A percentile compares a stretch with the other conserved stretches of the same genome.
These are phyloP conservation scores for Latheticus oryzae DNA, from an alignment of 2,888 invertebrate species.

Conservation along the genomic window DNA sequence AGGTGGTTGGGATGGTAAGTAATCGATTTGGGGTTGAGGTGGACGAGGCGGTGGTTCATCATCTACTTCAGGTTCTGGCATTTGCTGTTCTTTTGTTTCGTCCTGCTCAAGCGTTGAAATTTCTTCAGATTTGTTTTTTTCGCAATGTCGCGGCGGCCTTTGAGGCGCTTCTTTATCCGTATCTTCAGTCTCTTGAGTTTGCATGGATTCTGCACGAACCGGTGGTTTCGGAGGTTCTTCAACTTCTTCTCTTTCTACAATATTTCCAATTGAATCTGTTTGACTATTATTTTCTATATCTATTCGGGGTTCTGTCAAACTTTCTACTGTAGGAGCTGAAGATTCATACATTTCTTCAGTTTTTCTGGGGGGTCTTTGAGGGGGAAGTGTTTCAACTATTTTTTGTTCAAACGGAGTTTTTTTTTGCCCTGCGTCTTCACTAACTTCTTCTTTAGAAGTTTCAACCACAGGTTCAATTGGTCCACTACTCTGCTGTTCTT, in stretches of 20 bases:
- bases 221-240: constrained; percentile 35
- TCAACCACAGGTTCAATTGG: constrained; percentile 18
- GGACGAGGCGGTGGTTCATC: constrained; percentile 61
- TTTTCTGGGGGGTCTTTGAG: constrained; percentile 37
- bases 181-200: constrained; percentile 13
- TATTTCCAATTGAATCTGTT: constrained; percentile 27
- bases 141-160: constrained; percentile 33
- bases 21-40: constrained; percentile 62
- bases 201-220: too few species aligned
- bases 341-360: constrained; percentile 22
- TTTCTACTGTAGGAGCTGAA: constrained; percentile 17
- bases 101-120: constrained; percentile 18
- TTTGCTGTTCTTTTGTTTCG: constrained; percentile 11
- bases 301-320: constrained; percentile 12
- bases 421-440: constrained; percentile 56
- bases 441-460: constrained; percentile 27
- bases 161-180: constrained; percentile 13
- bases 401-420: constrained; percentile 60
- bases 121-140: constrained; percentile 59
- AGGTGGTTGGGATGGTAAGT: constrained; percentile 64
- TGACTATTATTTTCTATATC: constrained; percentile 5
- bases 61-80: constrained; percentile 56
- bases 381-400: constrained; percentile 28
- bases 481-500: constrained; percentile 44
- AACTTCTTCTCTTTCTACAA: constrained; percentile 27